Conservation (phyloP, 2,113 vertebrate species). For the Propithecus coquereli region DNA sequence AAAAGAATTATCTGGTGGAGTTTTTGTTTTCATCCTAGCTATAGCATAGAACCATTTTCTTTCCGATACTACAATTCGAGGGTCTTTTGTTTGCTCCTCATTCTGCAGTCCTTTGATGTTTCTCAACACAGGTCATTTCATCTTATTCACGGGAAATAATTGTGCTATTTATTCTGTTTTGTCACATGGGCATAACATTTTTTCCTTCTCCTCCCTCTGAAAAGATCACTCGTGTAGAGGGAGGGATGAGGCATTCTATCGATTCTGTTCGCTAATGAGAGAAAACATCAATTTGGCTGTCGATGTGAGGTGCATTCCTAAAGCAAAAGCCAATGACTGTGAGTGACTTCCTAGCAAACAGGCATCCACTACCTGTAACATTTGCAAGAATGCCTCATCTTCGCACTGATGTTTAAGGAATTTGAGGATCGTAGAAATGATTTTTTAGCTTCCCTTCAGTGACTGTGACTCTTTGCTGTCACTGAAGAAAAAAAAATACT, state of each 20-base stretch:
- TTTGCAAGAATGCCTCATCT: background rate
- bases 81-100: background rate
- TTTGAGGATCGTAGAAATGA: background rate
- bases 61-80: background rate
- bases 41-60: background rate
- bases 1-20: background rate
- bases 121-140: background rate
- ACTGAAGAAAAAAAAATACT: background rate
- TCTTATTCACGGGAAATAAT: background rate
- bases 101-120: background rate
- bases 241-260: background rate
- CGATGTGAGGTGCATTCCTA: background rate
- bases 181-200: background rate
- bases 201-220: background rate
- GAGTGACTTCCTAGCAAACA: background rate
- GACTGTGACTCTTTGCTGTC: background rate
- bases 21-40: background rate
- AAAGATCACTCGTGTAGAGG: background rate
- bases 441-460: background rate
- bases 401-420: background rate
- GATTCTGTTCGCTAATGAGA: conserved; percentile 43
- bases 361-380: background rate
- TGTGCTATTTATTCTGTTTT: conserved; percentile 16
- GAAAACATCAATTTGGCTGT: background rate
- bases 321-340: background rate